Base-by-base conservation (phyloP, 2,113 vertebrate species). In the Forbesichthys agassizii region DNA sequence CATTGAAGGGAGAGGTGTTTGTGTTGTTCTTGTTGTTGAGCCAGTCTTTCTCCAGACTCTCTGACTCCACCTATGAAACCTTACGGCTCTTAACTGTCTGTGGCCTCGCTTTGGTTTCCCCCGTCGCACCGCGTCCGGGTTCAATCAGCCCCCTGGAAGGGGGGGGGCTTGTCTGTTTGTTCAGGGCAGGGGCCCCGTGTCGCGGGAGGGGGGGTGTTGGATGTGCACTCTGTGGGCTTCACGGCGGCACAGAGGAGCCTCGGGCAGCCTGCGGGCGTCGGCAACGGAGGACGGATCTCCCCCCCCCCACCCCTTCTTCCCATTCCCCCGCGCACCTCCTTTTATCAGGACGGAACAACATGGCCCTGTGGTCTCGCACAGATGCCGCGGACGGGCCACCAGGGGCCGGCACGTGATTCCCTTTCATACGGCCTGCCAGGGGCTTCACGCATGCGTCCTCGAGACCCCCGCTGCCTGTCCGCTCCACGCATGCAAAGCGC, bases 391-490 rank as follows among this genome's bases (percentile, higher is more conserved):
- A 84, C 84, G 80, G 69, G 83, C 53, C 83, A 81, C 87, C 86
- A 86, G 84, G 85, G 83, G 91, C 90, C 88, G 91, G 84, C 84
- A 84, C 75, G 89, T 89, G 81, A 92, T 91, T 83, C 87, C 84
- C 87, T 90, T 90, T 91, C 82, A 89, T 88, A 81, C 80, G 88
- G 86, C 85, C 91, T 91, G 90, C 92, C 91, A 90, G 86, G 86
- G 79, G 84, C 84, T 82, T 88, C 27, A 27, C 27, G 27, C 27
- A 27, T 27, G 27, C 27, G 27, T 27, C 27, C 27, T 3, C 27
- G 36, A 42, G 36, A 5, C 36, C 36, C 7, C 60, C 81, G 79
- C 75, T 42, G 36, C 84, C 72, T 84, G 81, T 77, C 87, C 2
- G 27, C 27, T 27, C 27, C 83, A 88, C 75, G 82, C 78, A 88